Conservation (phyloP, 2,888 invertebrate species). For the Parelbella ahira region DNA sequence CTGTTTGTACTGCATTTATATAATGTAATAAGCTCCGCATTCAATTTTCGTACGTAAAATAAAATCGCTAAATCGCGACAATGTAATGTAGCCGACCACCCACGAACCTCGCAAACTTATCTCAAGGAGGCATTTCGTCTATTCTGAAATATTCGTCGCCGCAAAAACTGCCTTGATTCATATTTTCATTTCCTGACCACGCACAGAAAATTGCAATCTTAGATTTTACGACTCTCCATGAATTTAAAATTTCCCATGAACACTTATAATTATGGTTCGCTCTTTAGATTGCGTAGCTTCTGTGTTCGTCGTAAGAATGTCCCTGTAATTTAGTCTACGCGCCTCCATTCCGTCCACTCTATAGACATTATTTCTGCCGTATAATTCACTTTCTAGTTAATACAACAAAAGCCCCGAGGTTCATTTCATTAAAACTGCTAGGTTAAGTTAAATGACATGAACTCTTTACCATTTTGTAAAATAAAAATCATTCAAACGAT, state of each 20-base stretch:
- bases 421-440: too few species aligned
- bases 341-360: conserved; percentile 41
- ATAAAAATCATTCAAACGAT: too few species aligned
- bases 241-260: conserved; percentile 36
- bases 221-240: too few species aligned
- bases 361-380: conserved; percentile 51
- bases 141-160: conserved; percentile 5
- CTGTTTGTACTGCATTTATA: conserved; percentile 23
- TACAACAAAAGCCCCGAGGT: conserved; percentile 38
- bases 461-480: too few species aligned
- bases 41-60: conserved; percentile 13
- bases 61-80: neutral
- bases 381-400: conserved; percentile 60
- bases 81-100: too few species aligned
- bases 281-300: conserved; percentile 33
- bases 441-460: too few species aligned
- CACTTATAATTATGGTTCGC: conserved; percentile 40
- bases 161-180: conserved; percentile 37
- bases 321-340: conserved; percentile 51
- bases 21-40: conserved; percentile 19
- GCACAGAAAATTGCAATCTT: too few species aligned
- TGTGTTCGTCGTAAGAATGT: conserved; percentile 42
- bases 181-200: too few species aligned
- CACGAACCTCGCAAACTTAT: too few species aligned
- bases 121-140: too few species aligned